These are phyloP conservation scores for Lepidocolaptes lacrymiger DNA, from an alignment of 2,797 vertebrate genomes.

Conservation along the genomic window DNA sequence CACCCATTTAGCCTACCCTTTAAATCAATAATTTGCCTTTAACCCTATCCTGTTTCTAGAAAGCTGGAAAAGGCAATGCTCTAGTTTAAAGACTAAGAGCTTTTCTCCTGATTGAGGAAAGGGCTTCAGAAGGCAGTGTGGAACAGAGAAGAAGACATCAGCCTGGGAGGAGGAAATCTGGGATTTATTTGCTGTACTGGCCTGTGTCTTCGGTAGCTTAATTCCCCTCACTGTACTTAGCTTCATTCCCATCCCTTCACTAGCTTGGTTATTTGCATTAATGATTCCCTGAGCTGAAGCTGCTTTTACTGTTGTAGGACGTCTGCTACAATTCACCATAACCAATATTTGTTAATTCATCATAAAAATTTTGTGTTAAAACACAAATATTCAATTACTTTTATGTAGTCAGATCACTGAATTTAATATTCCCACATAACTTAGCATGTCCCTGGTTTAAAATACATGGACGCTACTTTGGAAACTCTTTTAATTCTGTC, in stretches of 20 bases:
- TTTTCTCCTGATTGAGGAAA: not conserved
- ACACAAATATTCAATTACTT: not conserved
- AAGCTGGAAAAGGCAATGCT: not conserved
- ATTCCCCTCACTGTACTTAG: not conserved
- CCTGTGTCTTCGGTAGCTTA: not conserved
- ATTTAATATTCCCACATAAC: not conserved
- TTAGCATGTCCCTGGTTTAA: not conserved
- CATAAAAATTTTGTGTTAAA: not conserved
- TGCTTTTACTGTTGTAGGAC: not conserved
- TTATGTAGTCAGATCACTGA: not conserved
- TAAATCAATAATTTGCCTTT: not conserved
- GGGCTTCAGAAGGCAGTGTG: not conserved
- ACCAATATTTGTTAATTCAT: not conserved
- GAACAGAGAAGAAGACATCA: not conserved
- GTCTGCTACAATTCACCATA: not conserved
- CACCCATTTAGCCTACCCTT: not conserved
- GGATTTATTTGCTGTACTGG: not conserved
- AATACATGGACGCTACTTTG: not conserved
- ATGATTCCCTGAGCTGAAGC: not conserved
- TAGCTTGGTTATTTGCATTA: not conserved
- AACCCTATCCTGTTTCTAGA: not conserved
- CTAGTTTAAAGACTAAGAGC: not conserved
- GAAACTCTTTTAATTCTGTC: not conserved
- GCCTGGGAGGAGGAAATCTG: not conserved
- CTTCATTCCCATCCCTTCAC: not conserved